Evolutionary conservation across 2,888 invertebrate species (phyloP), one percentile per base, ranked within the genome.

Genomic region (Tenthredo mesomela): DNA sequence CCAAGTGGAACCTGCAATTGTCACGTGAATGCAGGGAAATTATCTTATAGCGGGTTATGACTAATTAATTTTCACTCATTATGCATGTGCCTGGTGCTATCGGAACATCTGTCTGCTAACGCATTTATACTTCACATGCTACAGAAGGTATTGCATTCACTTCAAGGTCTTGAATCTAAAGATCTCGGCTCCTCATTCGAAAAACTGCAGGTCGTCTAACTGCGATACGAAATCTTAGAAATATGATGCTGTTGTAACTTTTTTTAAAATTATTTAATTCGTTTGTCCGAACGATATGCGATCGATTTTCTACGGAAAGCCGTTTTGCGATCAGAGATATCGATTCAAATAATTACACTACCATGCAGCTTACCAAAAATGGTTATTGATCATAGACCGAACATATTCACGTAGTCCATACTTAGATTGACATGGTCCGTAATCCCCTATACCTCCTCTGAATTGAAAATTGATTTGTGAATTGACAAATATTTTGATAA

Each of bases 21-120:
- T 33, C 67, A 67, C 67, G 67, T 15, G 29, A 33, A 25, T 18
- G 29, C 15, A 67, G 33, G 67, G 29, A 12, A 67, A 67, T 67
- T 67, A 67, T 67, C 67, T 67, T 67, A 67, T 67, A 15, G 67
- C 33, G 29, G 29, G 29, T 21, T 15, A 67, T 67, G 67, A 67
- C 29, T 67, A 25, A 61, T 21, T 61, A 10, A 61, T 61, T 9
- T 50, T 18, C 12, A 21, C 2, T 25, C 7, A 61, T 61, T 67
- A 67, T 29, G 29, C 67, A 25, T 33, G 67, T 33, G 29, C 67
- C 3, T 67, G 67, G 67, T 67, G 29, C 18, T 29, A 67, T 67
- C 67, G 29, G 18, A 33, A 67, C 67, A 67, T 18, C 67, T 33
- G 67, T 33, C 67, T 67, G 15, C 15, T 10, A 33, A 67, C 12